Evolutionary conservation across 2,888 invertebrate species (phyloP), one percentile per base, ranked within the genome.

Genomic region (Axea sp.): DNA sequence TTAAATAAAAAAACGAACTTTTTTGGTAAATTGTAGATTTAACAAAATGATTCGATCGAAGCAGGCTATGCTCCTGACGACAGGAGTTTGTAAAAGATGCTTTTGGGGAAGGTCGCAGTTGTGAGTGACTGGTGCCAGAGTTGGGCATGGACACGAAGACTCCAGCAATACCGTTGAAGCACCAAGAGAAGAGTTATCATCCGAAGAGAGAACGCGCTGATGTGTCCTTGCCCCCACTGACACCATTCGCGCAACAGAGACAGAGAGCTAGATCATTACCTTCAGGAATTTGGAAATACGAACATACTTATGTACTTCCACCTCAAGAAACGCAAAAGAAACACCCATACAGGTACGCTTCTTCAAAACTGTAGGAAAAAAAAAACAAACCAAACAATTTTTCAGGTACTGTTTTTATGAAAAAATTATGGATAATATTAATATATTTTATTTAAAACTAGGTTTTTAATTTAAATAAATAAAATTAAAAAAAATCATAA

Each of bases 61-160:
- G 22, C 11, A 59, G 41, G 76, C 73, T 64, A 80, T 81, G 82
- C 73, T 45, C 71, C 75, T 71, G 77, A 76, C 64, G 73, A 69
- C 76, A 49, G 76, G 76, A 77, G 76, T 71, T 73, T 75, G 59
- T 53, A 71, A 55, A 80, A 77, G 75, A 82, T 82, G 82, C 43
- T 72, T 72, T 67, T 53, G 65, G 73, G 64, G 68, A 75, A 53
- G 78, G 74, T 79, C 57, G 37, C 30, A 65, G 49, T 78, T 78
- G 77, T 76, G 37, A 77, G 19, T 73, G 71, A 53, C 57, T 74
- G 82, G 79, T 80, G 80, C 68, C 76, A 76, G 75, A 80, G 79
- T 77, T 78, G 84, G 86, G 84, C 72, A 87, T 87, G 87, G 87
- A 87, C 84, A 85, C 86, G 79, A 86, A 83, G 84, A 85, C 86